Conservation (phyloP, 1,140 invertebrate species). For the Argopecten irradians region DNA sequence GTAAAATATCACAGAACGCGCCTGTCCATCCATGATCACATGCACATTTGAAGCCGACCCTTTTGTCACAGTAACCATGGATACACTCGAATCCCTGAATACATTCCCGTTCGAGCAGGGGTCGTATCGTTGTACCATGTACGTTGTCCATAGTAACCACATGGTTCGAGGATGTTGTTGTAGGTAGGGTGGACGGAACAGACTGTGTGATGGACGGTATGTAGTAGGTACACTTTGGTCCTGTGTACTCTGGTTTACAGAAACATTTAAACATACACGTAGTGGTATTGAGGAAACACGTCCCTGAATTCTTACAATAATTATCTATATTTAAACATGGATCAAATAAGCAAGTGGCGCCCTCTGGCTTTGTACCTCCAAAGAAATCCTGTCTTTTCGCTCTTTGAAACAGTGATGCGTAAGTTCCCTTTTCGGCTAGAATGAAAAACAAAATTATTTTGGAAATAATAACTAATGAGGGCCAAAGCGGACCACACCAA, state of each 20-base stretch:
- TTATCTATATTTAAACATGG: not conserved
- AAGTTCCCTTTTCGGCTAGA: not conserved
- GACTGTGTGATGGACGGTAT: not conserved
- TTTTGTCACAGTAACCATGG: slow-evolving; percentile 31
- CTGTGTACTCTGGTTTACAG: not conserved
- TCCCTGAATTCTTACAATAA: slow-evolving; percentile 17
- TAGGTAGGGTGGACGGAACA: not conserved
- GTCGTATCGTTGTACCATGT: not conserved
- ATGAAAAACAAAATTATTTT: not conserved
- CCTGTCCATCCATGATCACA: slow-evolving; percentile 35
- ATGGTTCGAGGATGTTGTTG: not conserved
- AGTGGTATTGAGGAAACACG: not conserved
- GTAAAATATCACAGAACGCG: slow-evolving; percentile 24
- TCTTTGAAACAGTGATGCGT: not conserved
- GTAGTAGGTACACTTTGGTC: not conserved
- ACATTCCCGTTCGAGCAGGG: slow-evolving; percentile 4
- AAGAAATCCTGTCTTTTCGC: not conserved
- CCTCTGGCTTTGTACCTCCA: not conserved
- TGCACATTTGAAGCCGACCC: slow-evolving; percentile 19
- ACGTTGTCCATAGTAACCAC: not conserved
- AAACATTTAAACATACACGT: not conserved
- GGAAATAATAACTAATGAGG: not conserved
- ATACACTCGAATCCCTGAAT: slow-evolving; percentile 24
- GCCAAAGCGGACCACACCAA: not conserved
- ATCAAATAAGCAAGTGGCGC: not conserved